Percentiles rank a stretch among this genome's conserved stretches.
Evolutionary conservation across 2,113 vertebrate species (phyloP).

Genomic region (Caretta caretta): DNA sequence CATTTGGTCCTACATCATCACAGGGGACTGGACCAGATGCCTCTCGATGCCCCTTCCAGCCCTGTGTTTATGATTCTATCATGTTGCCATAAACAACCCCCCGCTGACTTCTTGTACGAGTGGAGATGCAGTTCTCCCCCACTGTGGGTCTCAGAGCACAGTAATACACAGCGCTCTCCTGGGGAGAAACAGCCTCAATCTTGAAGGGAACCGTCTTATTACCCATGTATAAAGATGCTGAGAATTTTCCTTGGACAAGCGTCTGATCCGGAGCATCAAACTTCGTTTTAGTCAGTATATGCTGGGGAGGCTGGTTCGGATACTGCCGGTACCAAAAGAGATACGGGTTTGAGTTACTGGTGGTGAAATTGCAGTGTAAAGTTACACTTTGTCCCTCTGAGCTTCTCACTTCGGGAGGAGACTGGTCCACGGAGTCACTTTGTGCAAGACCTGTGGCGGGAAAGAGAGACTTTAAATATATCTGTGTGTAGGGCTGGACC

Average conservation of each 20-base stretch:
- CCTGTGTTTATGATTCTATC: no score
- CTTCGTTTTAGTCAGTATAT: not conserved
- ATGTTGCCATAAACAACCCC: not conserved
- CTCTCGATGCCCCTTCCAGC: not conserved
- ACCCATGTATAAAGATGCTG: not conserved
- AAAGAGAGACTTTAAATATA: no score
- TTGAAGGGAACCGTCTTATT: not conserved
- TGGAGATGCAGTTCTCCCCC: not conserved
- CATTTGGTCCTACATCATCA: no score
- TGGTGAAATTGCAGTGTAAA: not conserved
- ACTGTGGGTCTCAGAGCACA: slow-evolving; percentile 26
- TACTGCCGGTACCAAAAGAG: not conserved
- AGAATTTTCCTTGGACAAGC: not conserved
- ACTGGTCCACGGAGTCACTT: no score
- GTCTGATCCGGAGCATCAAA: not conserved
- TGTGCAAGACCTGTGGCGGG: no score
- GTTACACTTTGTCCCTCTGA: not conserved
- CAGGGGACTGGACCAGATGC: no score
- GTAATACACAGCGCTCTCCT: slow-evolving; percentile 8
- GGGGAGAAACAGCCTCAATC: not conserved
- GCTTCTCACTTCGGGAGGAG: no score
- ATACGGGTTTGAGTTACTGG: accelerated
- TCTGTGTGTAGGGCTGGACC: no score
- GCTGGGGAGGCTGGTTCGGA: not conserved
- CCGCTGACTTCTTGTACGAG: not conserved